A percentile compares a stretch with the other conserved stretches of the same genome.
Evolutionary conservation across 1,140 invertebrate genomes (phyloP).

Genomic region (Leptonema lineaticorne): DNA sequence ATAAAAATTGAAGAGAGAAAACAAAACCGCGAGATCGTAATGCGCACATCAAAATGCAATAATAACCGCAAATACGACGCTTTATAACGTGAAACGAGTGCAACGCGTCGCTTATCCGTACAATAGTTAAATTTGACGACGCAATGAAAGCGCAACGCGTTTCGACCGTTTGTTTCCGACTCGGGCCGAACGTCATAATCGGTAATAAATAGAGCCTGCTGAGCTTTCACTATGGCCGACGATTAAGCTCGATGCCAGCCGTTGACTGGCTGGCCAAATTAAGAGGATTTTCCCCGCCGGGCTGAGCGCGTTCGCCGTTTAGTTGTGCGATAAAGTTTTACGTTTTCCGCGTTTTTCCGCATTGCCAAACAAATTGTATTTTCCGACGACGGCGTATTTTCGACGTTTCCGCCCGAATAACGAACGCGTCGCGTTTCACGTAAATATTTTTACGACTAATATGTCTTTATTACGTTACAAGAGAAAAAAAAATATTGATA

Average conservation of each 20-base stretch:
- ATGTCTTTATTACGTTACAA: too few relatives aligned
- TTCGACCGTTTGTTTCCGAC: not conserved
- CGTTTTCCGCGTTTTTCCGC: slow-evolving; percentile 9
- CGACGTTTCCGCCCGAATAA: not conserved
- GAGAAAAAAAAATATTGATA: too few relatives aligned
- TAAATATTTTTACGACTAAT: too few relatives aligned
- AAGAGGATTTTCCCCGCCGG: slow-evolving; percentile 15
- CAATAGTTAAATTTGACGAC: slow-evolving; percentile 1
- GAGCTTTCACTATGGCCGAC: not conserved
- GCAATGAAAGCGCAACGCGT: too few relatives aligned
- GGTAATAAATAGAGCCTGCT: slow-evolving; percentile 26
- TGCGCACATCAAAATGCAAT: too few relatives aligned
- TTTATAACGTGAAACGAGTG: too few relatives aligned
- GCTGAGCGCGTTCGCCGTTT: too few relatives aligned
- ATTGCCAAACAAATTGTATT: slow-evolving; percentile 14
- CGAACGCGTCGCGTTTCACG: too few relatives aligned
- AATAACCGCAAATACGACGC: too few relatives aligned
- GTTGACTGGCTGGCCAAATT: slow-evolving; percentile 15
- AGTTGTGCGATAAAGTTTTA: slow-evolving; percentile 5
- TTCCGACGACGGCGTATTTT: not conserved
- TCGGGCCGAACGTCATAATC: slow-evolving; percentile 4
- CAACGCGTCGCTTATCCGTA: too few relatives aligned
- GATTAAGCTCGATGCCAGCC: slow-evolving; percentile 13
- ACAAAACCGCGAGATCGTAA: too few relatives aligned
- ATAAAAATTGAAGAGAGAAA: too few relatives aligned